Evolutionary conservation across 2,888 invertebrate species (phyloP), one percentile per base, ranked within the genome.

Genomic region (Andrena dorsata): DNA sequence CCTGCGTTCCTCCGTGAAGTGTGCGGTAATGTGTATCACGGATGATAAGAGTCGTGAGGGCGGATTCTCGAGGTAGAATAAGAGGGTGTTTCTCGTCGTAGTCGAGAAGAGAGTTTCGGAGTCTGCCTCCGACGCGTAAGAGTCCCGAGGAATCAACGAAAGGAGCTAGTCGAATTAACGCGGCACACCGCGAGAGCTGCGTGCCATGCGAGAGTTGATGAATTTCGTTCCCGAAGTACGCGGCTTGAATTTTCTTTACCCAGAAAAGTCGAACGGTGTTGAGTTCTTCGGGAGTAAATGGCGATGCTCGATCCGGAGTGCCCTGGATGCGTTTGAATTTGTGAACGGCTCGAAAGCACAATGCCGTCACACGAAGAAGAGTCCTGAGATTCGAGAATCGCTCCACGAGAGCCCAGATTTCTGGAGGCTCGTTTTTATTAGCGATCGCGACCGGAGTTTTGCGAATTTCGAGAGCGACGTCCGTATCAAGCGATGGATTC

Each of bases 1-100:
- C 7, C 28, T 65, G 65, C 20, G 65, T 41, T 7, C 49, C 49
- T 20, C 65, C 49, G 26, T 65, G 49, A 10, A 65, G 26, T 13
- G 49, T 49, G 5, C 16, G 10, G 23, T 16, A 2, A n/a, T 49
- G 65, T 7, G 16, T n/a, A 13, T n/a, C 47, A 5, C 41, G 20
- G 13, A 47, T 28, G n/a, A 65, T 20, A 2, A 65, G 23, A 1
- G 20, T n/a, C 16, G 47, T 65, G 1, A 49, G 16, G 0, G 16
- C 4, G 16, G 41, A 47, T 41, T 23, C 10, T 13, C 23, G 23
- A 13, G 26, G 47, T 5, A 66, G n/a, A 8, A 66, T 66, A 5
- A 49, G 7, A 23, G 66, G 66, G 5, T 47, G 66, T 4, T 47
- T n/a, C 13, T 41, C 47, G 28, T 66, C 66, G 26, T 16, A 16